Evolutionary conservation across 1,140 invertebrate genomes (phyloP).

Genomic region (Diabrotica undecimpunctata): DNA sequence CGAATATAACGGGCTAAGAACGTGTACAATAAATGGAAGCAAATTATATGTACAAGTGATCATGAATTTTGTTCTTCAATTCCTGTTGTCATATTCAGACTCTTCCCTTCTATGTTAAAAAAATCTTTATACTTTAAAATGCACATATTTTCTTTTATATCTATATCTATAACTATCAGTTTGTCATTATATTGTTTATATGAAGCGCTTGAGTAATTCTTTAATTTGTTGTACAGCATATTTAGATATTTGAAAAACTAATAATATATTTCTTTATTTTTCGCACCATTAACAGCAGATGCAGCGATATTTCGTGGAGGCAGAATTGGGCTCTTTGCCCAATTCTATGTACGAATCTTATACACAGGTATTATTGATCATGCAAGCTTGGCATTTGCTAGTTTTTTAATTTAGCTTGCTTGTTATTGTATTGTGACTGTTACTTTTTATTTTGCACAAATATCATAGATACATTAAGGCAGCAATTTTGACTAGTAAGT

Average conservation of each 20-base stretch:
- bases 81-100: too few relatives aligned
- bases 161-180: background rate
- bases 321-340: slow-evolving; percentile 45
- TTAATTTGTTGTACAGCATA: background rate
- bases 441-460: background rate
- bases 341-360: slow-evolving; percentile 45
- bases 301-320: slow-evolving; percentile 47
- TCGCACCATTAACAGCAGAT: slow-evolving; percentile 36
- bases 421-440: background rate
- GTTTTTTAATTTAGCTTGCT: background rate
- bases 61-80: too few relatives aligned
- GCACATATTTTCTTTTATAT: too few relatives aligned
- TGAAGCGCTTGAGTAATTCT: background rate
- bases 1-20: too few relatives aligned
- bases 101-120: too few relatives aligned
- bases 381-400: background rate
- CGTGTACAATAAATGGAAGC: too few relatives aligned
- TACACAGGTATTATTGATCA: slow-evolving; percentile 39
- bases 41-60: too few relatives aligned
- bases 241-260: background rate
- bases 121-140: too few relatives aligned
- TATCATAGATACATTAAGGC: too few relatives aligned
- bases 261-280: slow-evolving; percentile 20
- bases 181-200: background rate
- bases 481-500: too few relatives aligned